Percentiles rank a stretch among this genome's conserved stretches.
Evolutionary conservation across 1,140 invertebrate species (phyloP).

Genomic region (Formica selysi): DNA sequence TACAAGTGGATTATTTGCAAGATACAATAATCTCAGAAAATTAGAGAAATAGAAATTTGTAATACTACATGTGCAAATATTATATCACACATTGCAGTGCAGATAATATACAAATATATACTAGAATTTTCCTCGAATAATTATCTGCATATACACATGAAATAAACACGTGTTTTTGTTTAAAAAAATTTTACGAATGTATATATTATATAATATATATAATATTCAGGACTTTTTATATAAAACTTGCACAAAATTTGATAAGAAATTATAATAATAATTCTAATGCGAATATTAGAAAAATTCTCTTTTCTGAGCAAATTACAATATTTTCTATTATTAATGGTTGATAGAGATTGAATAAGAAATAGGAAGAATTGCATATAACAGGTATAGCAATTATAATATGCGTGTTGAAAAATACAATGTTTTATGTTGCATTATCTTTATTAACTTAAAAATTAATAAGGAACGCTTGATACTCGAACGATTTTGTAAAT

Average conservation of each 20-base stretch:
- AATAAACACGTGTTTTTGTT: background rate
- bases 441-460: slow-evolving; percentile 76
- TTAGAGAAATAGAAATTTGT: slow-evolving; percentile 10
- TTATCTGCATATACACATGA: background rate
- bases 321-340: background rate
- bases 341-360: background rate
- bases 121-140: background rate
- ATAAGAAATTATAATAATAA: slow-evolving; percentile 30
- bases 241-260: background rate
- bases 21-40: background rate
- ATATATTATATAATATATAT: too few species aligned
- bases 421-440: slow-evolving; percentile 67
- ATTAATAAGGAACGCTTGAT: slow-evolving; percentile 70
- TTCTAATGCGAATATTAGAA: background rate
- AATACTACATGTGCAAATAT: background rate
- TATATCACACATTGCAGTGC: background rate
- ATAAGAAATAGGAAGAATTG: slow-evolving; percentile 9
- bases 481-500: slow-evolving; percentile 60
- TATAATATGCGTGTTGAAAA: slow-evolving; percentile 64
- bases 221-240: background rate
- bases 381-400: slow-evolving; percentile 17
- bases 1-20: slow-evolving; percentile 27
- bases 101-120: background rate
- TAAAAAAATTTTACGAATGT: too few species aligned
- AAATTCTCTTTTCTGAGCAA: background rate